These are phyloP conservation scores for Nicator chloris DNA, from an alignment of 2,113 vertebrate genomes.

Conservation along the genomic window DNA sequence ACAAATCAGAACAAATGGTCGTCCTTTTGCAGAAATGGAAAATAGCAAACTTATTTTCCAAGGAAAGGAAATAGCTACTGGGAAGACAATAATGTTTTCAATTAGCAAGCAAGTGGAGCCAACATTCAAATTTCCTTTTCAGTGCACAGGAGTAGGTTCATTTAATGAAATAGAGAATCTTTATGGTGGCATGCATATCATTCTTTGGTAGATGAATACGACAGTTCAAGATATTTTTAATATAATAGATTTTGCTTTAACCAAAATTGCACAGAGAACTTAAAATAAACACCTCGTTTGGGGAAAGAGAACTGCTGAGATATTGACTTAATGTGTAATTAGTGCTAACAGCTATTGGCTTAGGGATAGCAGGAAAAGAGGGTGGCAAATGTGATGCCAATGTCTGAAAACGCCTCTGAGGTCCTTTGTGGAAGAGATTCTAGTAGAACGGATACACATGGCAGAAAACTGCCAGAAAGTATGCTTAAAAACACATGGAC, in stretches of 20 bases:
- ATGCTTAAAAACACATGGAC: not conserved
- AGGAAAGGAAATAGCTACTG: not conserved
- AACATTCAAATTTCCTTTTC: not conserved
- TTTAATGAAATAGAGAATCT: not conserved
- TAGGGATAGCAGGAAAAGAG: not conserved
- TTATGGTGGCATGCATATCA: not conserved
- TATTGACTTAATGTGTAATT: not conserved
- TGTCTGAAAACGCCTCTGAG: not conserved
- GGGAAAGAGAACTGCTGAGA: not conserved
- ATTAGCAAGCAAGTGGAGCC: not conserved
- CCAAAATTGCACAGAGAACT: not conserved
- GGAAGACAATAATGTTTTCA: not conserved
- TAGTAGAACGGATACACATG: fast-evolving
- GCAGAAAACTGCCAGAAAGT: not conserved
- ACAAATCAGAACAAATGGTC: not conserved
- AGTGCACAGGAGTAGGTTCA: not conserved
- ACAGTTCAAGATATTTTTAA: not conserved
- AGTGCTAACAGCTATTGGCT: not conserved
- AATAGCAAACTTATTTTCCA: not conserved
- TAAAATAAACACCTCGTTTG: not conserved
- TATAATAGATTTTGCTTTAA: not conserved
- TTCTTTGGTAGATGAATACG: not conserved
- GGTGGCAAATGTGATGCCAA: not conserved
- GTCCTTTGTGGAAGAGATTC: not conserved
- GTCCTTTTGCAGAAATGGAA: not conserved